phyloP scores from a whole-genome alignment of 1,140 invertebrate genomes.

The Piezodorus guildinii region DNA sequence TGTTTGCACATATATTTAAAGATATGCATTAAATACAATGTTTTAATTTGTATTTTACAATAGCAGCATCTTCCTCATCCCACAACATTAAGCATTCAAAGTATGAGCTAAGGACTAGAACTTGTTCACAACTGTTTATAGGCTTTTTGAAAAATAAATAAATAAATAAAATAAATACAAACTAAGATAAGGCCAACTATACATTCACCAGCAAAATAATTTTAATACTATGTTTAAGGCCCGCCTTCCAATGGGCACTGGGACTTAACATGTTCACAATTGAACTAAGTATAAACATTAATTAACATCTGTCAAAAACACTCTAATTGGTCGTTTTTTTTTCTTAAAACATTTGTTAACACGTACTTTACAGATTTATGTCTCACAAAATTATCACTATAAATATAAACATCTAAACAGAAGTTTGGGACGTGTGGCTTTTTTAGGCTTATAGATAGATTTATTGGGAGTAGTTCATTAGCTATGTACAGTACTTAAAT shows the following conservation, averaged over 20 bases:
- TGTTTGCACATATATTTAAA: too few species aligned
- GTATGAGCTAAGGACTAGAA: slow-evolving; percentile 2
- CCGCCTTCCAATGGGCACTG: background rate
- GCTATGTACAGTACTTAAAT: too few species aligned
- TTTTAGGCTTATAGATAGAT: slow-evolving; percentile 1
- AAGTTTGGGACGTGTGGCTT: slow-evolving; percentile 6
- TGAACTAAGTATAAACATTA: slow-evolving; percentile 12
- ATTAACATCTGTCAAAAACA: slow-evolving; percentile 6
- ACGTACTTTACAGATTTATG: background rate
- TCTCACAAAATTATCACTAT: slow-evolving; percentile 16
- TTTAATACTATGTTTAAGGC: background rate
- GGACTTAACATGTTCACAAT: background rate
- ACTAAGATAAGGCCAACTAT: slow-evolving; percentile 3
- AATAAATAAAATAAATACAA: too few species aligned
- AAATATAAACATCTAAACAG: slow-evolving; percentile 1
- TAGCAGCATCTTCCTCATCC: too few species aligned
- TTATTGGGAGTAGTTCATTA: too few species aligned
- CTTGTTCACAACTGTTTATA: background rate
- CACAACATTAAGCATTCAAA: background rate
- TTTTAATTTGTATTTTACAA: too few species aligned
- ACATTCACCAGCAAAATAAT: slow-evolving; percentile 2
- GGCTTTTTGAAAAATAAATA: too few species aligned
- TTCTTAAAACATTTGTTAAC: background rate
- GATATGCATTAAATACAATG: too few species aligned
- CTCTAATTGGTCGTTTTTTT: slow-evolving; percentile 10